phyloP scores from a whole-genome alignment of 2,113 vertebrate species.

The Ornithorhynchus anatinus region DNA sequence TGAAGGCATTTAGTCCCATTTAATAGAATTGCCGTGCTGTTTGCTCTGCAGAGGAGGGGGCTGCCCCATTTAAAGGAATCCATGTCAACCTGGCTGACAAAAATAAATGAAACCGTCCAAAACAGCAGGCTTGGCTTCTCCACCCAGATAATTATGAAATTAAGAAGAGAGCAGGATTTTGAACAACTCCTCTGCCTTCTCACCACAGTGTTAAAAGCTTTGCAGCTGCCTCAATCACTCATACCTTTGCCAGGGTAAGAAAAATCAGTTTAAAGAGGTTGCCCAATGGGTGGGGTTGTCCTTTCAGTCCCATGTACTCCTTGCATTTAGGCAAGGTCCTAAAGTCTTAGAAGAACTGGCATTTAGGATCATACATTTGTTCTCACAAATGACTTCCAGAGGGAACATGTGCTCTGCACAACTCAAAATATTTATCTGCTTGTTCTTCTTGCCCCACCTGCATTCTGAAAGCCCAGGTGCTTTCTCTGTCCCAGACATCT shows the following conservation, averaged over 20 bases:
- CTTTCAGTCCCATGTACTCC: neutral
- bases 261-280: no score
- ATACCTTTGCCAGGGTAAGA: neutral
- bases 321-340: neutral
- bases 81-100: constrained; percentile 47
- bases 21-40: constrained; percentile 66
- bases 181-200: neutral
- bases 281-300: neutral
- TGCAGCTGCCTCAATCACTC: accelerated
- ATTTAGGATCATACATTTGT: neutral
- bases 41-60: constrained; percentile 59
- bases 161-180: constrained; percentile 25
- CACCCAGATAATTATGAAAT: constrained; percentile 46
- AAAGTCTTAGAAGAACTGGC: neutral
- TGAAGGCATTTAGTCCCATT: constrained; percentile 67
- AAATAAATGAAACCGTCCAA: constrained; percentile 49
- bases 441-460: neutral
- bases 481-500: neutral
- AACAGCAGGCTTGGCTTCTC: constrained; percentile 56
- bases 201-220: constrained; percentile 15
- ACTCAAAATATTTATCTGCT: constrained; percentile 13
- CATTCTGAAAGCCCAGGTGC: neutral
- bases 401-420: neutral
- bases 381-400: neutral
- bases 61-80: constrained; percentile 52